These are phyloP conservation scores for Heliothis peltigera DNA, from an alignment of 2,888 invertebrate genomes.

Conservation along the genomic window DNA sequence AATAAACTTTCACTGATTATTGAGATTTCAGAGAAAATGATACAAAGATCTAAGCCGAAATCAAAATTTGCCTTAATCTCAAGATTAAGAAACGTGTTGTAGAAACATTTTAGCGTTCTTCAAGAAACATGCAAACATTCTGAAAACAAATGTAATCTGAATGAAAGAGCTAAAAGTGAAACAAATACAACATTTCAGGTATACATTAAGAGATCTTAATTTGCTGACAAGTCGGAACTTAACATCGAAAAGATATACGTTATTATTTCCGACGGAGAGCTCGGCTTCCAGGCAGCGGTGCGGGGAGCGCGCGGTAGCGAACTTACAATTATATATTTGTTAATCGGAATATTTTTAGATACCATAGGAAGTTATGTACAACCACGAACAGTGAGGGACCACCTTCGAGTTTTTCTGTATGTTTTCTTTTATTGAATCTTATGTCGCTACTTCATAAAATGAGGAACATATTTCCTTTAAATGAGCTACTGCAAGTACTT, in stretches of 20 bases:
- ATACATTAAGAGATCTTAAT: conserved; percentile 49
- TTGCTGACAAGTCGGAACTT: conserved; percentile 58
- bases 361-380: too few species aligned
- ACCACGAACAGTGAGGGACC: too few species aligned
- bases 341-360: too few species aligned
- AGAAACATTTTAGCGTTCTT: conserved; percentile 2
- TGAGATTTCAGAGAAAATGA: too few species aligned
- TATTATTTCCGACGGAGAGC: conserved; percentile 57
- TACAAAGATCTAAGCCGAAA: conserved; percentile 2
- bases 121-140: not conserved
- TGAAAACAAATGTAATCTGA: conserved; percentile 22
- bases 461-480: too few species aligned
- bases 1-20: too few species aligned
- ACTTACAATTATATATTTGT: too few species aligned
- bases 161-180: conserved; percentile 30
- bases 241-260: conserved; percentile 61
- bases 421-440: too few species aligned
- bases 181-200: conserved; percentile 46
- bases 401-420: too few species aligned
- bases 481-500: too few species aligned
- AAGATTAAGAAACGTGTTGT: conserved; percentile 4
- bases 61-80: conserved; percentile 2
- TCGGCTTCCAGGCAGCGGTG: conserved; percentile 3
- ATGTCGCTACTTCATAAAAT: too few species aligned
- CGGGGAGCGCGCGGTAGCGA: conserved; percentile 10